Evolutionary conservation across 2,113 vertebrate genomes (phyloP), one percentile per base, ranked within the genome.

Genomic region (Ophiodon elongatus): DNA sequence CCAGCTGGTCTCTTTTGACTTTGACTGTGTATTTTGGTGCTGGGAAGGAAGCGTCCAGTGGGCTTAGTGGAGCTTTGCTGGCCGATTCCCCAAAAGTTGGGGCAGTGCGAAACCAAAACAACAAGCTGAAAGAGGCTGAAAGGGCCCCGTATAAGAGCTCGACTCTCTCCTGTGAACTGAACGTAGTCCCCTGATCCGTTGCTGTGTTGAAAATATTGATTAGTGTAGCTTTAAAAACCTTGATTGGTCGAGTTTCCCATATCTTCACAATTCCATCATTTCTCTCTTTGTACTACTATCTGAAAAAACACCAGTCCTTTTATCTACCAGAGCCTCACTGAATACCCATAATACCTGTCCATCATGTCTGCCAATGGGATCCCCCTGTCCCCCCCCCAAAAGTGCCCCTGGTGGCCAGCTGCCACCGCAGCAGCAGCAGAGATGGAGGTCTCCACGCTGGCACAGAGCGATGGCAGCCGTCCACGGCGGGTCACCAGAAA

Each of bases 401-500:
- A 31, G 21, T 78, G 57, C 45, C 72, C 56, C 33, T 19, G 37
- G 82, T 80, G 83, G 47, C 77, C 56, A 50, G 68, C 80, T 79
- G 73, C 82, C 79, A 79, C 69, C 17, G 29, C 43, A n/a, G 23
- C 76, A 15, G 29, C 76, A 15, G 29, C 76, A 69, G 76, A 75
- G 76, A 68, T 60, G 57, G 79, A 88, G 79, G 81, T 84, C 81
- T 80, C 74, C 0, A 13, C 8, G 64, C 73, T 90, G 82, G 85
- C 90, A 89, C 82, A 85, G 78, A 90, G 76, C 73, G 68, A 93
- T 73, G 43, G 85, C 86, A 88, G 88, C 79, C 86, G 70, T 91
- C 91, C 80, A 71, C 63, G 65, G 63, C n/a, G 66, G 93, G 88
- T 93, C 92, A 91, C 84, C 77, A 81, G 89, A 90, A 93, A 93